A percentile compares a stretch with the other conserved stretches of the same genome.
Conservation (phyloP, 2,113 vertebrate genomes). For the Eretmochelys imbricata region DNA sequence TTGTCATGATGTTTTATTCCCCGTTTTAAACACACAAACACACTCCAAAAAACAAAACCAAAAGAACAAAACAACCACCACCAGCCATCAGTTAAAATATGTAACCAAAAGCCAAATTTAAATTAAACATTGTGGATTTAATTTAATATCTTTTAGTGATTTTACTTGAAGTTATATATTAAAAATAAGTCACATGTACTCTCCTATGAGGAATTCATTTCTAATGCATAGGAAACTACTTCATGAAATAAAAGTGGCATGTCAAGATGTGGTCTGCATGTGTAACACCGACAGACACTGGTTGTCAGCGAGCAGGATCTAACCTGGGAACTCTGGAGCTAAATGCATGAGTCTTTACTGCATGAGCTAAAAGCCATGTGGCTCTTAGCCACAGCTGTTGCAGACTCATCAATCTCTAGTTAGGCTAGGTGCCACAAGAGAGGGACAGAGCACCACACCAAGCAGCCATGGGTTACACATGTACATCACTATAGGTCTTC, state of each 20-base stretch:
- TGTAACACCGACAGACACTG: too few species aligned
- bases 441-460: too few species aligned
- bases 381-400: too few species aligned
- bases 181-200: not conserved
- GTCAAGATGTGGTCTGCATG: not conserved
- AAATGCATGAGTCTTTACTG: too few species aligned
- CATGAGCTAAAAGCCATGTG: too few species aligned
- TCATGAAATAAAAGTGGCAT: not conserved
- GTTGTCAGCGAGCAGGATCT: too few species aligned
- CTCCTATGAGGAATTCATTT: not conserved
- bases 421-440: too few species aligned
- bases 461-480: too few species aligned
- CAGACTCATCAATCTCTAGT: too few species aligned
- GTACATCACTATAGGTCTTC: not conserved
- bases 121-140: too few species aligned
- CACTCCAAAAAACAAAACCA: not conserved
- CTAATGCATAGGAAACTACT: not conserved
- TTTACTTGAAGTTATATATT: not conserved
- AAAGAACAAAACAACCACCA: not conserved
- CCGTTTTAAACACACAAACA: not conserved
- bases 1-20: not conserved
- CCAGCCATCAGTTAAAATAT: not conserved
- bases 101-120: not conserved
- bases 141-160: too few species aligned
- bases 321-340: too few species aligned